Evolutionary conservation across 30 jellyfish, hydroid and myxozoan species (phyloP), one percentile per base, ranked within the genome.

Genomic region (Clytia hemisphaerica): DNA sequence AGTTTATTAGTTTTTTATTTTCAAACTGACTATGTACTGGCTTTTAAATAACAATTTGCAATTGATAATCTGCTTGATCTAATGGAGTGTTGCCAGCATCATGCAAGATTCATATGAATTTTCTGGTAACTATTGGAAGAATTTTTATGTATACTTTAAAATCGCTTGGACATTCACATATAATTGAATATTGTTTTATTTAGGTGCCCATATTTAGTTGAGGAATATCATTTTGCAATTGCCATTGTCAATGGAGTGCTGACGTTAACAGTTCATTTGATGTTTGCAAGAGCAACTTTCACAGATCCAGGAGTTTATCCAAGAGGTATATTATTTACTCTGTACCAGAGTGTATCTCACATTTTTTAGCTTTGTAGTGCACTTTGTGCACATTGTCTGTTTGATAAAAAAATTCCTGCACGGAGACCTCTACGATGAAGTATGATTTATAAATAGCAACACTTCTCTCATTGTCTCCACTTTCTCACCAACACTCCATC

Each of bases 221-320:
- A 69, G 4, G 80, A 76, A 30, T 75, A 72, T 45, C 91, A 93
- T 32, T 44, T 76, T 37, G 2, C 51, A 31, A 89, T 81, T 77
- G 82, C 85, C 10, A 61, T 89, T 3, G 67, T 75, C 54, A 79
- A 89, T 61, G 98, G 89, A 5, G 46, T 70, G 12, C 59, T 89
- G 24, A 75, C 98, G 24, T 80, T 89, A 38, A 65, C 77, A 83
- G 95, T 89, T 4, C 72, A 81, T 47, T 58, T 79, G 19, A 89
- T 89, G 98, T 89, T 89, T 89, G 93, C 77, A 16, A 88, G 82
- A 15, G 98, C 98, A n/a, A 80, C 98, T 18, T 55, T 89, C 63
- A 63, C 78, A 35, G 98, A 89, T 67, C 98, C 98, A 50, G 98
- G 98, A 4, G 81, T 82, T 22, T 62, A 63, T 27, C 95, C 98